Evolutionary conservation across 2,113 vertebrate genomes (phyloP).

Genomic region (Pampusana beccarii): DNA sequence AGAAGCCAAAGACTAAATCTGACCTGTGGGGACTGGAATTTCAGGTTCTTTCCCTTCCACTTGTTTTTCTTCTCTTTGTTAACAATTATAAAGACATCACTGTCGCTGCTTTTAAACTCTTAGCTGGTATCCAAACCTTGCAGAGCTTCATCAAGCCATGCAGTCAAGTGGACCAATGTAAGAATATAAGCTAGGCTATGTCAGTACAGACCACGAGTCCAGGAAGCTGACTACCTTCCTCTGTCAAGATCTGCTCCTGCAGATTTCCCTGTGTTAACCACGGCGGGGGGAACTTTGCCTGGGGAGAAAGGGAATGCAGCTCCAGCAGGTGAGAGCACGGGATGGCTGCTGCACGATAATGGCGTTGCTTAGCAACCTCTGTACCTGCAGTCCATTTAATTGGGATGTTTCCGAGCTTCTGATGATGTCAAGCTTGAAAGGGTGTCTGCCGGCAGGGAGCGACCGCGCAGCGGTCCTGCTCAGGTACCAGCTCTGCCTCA

Average conservation of each 20-base stretch:
- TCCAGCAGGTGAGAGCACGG: not conserved
- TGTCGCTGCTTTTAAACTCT: not conserved
- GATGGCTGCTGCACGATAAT: not conserved
- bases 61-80: not conserved
- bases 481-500: not conserved
- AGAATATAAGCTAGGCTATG: not conserved
- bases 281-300: not conserved
- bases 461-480: not conserved
- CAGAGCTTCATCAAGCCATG: not conserved
- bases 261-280: not conserved
- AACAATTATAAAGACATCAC: not conserved
- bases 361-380: slow-evolving; percentile 64
- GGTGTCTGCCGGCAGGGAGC: not conserved
- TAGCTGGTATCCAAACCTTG: not conserved
- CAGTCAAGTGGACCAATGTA: not conserved
- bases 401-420: not conserved
- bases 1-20: not conserved
- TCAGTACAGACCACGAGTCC: not conserved
- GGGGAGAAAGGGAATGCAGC: not conserved
- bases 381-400: not conserved
- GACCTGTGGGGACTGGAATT: not conserved
- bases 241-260: not conserved
- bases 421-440: not conserved
- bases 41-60: not conserved
- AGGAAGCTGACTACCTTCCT: not conserved